These are phyloP conservation scores for Tragelaphus oryx DNA, from an alignment of 2,797 vertebrate genomes.

Conservation along the genomic window DNA sequence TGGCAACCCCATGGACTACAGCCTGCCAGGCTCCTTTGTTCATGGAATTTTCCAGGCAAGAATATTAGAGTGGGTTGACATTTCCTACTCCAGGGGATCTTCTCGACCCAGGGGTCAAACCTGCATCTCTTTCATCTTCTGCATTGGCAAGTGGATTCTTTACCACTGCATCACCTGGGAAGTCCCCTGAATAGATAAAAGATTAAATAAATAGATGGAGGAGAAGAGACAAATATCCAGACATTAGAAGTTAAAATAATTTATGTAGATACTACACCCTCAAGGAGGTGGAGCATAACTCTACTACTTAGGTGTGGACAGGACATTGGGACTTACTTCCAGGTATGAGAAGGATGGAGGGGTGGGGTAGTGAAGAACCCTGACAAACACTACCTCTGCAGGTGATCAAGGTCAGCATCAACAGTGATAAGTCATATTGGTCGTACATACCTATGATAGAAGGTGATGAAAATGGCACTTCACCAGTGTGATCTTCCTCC, in stretches of 20 bases:
- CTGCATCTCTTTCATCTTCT: neutral
- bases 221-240: neutral
- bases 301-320: neutral
- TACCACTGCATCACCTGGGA: neutral
- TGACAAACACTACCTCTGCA: neutral
- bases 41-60: neutral
- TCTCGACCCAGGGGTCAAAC: neutral
- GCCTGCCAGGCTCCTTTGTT: neutral
- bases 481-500: neutral
- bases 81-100: neutral
- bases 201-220: neutral
- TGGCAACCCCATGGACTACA: neutral
- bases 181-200: neutral
- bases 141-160: neutral
- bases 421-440: neutral
- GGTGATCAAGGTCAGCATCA: neutral
- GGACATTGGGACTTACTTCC: neutral
- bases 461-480: neutral
- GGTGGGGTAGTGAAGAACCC: neutral
- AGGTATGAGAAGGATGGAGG: neutral
- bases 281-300: neutral
- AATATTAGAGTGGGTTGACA: neutral
- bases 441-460: neutral
- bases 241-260: neutral
- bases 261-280: neutral